These are phyloP conservation scores for Neostethus bicornis DNA, from an alignment of 2,797 vertebrate genomes.

Conservation along the genomic window DNA sequence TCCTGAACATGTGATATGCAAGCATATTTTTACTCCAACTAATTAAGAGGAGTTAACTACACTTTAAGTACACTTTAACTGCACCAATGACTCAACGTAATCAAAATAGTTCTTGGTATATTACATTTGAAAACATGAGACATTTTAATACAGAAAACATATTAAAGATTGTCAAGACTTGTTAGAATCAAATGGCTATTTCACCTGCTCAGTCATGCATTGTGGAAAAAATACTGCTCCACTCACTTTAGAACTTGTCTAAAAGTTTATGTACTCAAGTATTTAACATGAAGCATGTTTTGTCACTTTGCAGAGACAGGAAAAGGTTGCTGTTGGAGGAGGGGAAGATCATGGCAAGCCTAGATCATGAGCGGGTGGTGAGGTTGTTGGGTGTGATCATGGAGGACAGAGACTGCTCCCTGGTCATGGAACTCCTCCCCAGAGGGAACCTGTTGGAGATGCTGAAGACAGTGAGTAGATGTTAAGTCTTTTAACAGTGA, in stretches of 20 bases:
- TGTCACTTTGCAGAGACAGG: conserved; percentile 51
- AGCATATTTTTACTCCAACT: too few species aligned
- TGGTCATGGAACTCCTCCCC: conserved; percentile 93
- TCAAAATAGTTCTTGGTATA: too few species aligned
- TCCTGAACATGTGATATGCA: too few species aligned
- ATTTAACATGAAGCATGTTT: neutral
- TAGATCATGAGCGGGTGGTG: conserved; percentile 89
- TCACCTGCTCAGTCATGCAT: neutral
- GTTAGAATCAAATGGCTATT: too few species aligned
- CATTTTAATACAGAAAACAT: too few species aligned
- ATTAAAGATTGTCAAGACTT: too few species aligned
- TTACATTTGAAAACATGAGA: too few species aligned
- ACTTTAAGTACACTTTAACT: too few species aligned
- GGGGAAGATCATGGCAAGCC: conserved; percentile 87
- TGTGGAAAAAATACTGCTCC: too few species aligned
- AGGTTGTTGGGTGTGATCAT: conserved; percentile 91
- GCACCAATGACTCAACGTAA: too few species aligned
- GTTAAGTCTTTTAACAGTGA: neutral
- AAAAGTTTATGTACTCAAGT: neutral
- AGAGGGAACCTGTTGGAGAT: conserved; percentile 89
- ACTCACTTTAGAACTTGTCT: too few species aligned
- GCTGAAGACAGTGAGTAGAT: conserved; percentile 80
- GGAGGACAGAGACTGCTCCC: conserved; percentile 89
- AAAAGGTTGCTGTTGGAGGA: conserved; percentile 87
- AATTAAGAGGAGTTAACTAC: too few species aligned